phyloP scores from a whole-genome alignment of 2,888 invertebrate genomes.

The Mayetiola destructor region DNA sequence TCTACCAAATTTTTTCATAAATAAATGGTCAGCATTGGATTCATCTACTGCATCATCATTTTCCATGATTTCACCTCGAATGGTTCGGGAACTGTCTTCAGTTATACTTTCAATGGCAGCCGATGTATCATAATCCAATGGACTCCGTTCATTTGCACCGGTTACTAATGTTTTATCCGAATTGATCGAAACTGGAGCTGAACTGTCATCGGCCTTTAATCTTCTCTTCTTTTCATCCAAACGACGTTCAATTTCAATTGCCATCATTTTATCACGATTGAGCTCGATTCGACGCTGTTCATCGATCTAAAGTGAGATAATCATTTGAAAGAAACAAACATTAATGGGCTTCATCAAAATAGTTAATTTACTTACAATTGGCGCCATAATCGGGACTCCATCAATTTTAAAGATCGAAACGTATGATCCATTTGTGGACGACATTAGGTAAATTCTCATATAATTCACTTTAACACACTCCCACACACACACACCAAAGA shows the following conservation, averaged over 20 bases:
- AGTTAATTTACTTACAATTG: slow-evolving; percentile 44
- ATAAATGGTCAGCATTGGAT: not conserved
- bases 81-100: not conserved
- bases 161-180: not conserved
- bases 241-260: slow-evolving; percentile 48
- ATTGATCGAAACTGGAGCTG: not conserved
- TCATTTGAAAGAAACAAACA: not conserved
- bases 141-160: not conserved
- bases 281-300: slow-evolving; percentile 48
- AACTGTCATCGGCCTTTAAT: not conserved
- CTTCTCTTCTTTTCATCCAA: slow-evolving; percentile 28
- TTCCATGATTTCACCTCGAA: not conserved
- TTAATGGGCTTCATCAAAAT: not conserved
- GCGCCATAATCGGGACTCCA: slow-evolving; percentile 59
- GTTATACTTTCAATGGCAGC: not conserved
- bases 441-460: no score
- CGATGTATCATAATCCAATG: not conserved
- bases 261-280: slow-evolving; percentile 49
- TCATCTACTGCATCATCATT: not conserved
- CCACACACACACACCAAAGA: not conserved
- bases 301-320: slow-evolving; percentile 41
- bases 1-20: not conserved
- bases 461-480: no score
- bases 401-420: slow-evolving; percentile 58
- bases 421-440: slow-evolving; percentile 31